Percentiles rank a stretch among this genome's conserved stretches.
These are phyloP conservation scores for Phaedon cochleariae DNA, from an alignment of 2,888 invertebrate species.

Conservation along the genomic window DNA sequence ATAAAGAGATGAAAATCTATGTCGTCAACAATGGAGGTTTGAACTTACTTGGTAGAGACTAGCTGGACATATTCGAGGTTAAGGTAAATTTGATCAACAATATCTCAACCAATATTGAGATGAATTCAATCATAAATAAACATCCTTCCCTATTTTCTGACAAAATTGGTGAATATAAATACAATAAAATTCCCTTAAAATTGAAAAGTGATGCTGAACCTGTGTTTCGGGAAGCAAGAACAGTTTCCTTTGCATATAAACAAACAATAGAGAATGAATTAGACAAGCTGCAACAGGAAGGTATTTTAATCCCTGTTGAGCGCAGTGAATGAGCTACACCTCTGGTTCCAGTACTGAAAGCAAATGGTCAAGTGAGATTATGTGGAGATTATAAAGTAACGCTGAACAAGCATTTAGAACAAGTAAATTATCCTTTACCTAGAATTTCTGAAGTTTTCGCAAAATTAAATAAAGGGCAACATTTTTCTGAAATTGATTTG, in stretches of 20 bases:
- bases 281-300: neutral
- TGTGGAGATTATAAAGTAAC: conserved; percentile 46
- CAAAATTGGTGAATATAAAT: too few relatives aligned
- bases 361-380: conserved; percentile 34
- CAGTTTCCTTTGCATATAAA: neutral
- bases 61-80: too few relatives aligned
- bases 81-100: too few relatives aligned
- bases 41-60: too few relatives aligned
- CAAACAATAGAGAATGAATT: neutral
- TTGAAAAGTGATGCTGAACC: neutral
- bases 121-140: too few relatives aligned
- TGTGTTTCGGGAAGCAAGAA: neutral
- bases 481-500: neutral
- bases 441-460: too few relatives aligned
- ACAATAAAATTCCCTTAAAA: too few relatives aligned
- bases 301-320: neutral
- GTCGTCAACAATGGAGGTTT: too few relatives aligned
- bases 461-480: too few relatives aligned
- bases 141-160: too few relatives aligned
- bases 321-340: conserved; percentile 39
- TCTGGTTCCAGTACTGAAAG: conserved; percentile 40
- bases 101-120: too few relatives aligned
- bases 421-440: neutral
- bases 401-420: conserved; percentile 11
- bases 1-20: too few relatives aligned